Evolutionary conservation across 2,113 vertebrate species (phyloP).

Genomic region (Syngnathus floridae): DNA sequence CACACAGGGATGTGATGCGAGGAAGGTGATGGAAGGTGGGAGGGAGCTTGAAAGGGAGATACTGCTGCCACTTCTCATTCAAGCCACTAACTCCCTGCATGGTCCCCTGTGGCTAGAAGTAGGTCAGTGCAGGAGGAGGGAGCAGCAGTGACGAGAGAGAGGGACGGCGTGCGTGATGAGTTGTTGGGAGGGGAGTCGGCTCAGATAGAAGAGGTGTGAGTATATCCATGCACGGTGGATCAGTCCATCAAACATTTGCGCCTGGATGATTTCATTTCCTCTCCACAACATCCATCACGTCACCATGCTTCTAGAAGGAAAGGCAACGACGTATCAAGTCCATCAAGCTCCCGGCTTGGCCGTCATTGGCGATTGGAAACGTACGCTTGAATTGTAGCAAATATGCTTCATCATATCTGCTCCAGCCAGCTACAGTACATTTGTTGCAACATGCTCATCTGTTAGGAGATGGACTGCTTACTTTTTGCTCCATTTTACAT

Average conservation of each 20-base stretch:
- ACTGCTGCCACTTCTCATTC: constrained; percentile 64
- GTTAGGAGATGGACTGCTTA: too few species aligned
- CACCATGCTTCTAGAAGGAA: background rate
- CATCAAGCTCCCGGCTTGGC: background rate
- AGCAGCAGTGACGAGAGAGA: constrained; percentile 20
- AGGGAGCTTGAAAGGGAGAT: constrained; percentile 28
- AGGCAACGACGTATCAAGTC: background rate
- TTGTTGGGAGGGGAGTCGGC: background rate
- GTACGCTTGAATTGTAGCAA: background rate
- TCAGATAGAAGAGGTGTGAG: constrained; percentile 1
- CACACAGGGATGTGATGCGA: background rate
- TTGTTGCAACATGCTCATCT: too few species aligned
- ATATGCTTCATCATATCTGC: background rate
- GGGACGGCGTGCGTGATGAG: background rate
- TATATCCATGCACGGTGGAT: constrained; percentile 11
- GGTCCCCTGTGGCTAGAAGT: constrained; percentile 53
- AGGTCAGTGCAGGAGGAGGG: constrained; percentile 61
- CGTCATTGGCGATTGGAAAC: background rate
- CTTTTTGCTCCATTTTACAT: too few species aligned
- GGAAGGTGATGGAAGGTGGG: constrained; percentile 19
- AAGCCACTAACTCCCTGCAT: constrained; percentile 50
- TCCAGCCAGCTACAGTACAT: too few species aligned
- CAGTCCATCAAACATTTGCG: constrained; percentile 17
- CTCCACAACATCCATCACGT: background rate
- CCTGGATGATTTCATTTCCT: constrained; percentile 10